phyloP scores from a whole-genome alignment of 2,888 invertebrate genomes.

The Acronicta psi region DNA sequence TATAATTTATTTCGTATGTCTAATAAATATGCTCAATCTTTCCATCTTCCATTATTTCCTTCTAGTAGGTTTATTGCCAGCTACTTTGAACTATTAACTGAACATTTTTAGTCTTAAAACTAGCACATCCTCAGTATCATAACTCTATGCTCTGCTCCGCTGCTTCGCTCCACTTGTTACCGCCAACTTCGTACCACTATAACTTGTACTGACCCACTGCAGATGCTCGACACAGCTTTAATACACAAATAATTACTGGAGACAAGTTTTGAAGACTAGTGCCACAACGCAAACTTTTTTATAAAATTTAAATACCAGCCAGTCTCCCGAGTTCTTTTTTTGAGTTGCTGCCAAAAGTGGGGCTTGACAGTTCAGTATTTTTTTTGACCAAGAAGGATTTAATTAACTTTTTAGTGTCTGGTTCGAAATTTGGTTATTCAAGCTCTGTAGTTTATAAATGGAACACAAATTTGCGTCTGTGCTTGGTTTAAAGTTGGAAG shows the following conservation, averaged over 20 bases:
- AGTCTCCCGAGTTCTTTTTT: conserved; percentile 32
- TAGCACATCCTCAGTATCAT: conserved; percentile 34
- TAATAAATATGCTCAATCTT: no score
- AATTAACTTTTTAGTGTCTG: conserved; percentile 40
- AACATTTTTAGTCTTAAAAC: background rate
- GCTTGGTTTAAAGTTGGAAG: conserved; percentile 33
- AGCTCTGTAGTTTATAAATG: conserved; percentile 35
- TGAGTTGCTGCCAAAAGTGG: conserved; percentile 34
- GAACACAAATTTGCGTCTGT: conserved; percentile 37
- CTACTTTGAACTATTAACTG: no score
- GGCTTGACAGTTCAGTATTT: conserved; percentile 38
- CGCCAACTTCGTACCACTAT: conserved; percentile 57
- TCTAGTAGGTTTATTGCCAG: no score
- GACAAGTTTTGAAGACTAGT: conserved; percentile 55
- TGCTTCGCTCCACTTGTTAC: conserved; percentile 50
- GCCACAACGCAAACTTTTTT: conserved; percentile 41
- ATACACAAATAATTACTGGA: conserved; percentile 70
- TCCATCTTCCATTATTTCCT: no score
- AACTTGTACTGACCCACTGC: conserved; percentile 66
- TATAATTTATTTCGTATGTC: no score
- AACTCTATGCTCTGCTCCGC: conserved; percentile 29
- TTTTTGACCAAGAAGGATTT: conserved; percentile 42
- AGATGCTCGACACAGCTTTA: conserved; percentile 59
- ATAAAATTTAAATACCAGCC: conserved; percentile 39
- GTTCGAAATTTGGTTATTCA: conserved; percentile 33